Conservation (phyloP, 2,888 invertebrate species). For the Microplitis deprimator region DNA sequence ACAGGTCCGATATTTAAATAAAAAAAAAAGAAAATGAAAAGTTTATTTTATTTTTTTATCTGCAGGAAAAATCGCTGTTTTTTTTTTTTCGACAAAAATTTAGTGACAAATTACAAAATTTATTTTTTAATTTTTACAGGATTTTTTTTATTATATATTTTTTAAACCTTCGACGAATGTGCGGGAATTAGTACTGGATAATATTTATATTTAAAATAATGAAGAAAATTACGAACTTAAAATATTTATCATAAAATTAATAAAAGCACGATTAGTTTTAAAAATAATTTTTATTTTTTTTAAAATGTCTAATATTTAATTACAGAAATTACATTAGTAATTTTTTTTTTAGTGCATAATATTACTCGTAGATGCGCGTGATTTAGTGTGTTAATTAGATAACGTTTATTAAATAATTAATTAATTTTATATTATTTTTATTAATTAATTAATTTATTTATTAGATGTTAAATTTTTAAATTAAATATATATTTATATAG, state of each 20-base stretch:
- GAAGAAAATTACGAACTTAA: background rate
- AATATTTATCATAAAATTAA: background rate
- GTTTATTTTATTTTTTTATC: conserved; percentile 9
- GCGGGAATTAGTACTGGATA: background rate
- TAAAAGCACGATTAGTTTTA: conserved; percentile 20
- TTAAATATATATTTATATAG: background rate
- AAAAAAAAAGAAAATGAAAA: background rate
- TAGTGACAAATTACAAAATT: background rate
- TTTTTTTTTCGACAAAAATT: background rate
- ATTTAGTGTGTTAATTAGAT: conserved; percentile 4
- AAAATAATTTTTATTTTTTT: background rate
- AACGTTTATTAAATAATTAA: background rate
- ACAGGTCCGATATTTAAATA: conserved; percentile 78
- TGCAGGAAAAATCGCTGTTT: conserved; percentile 18
- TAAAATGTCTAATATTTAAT: background rate
- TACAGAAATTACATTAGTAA: background rate
- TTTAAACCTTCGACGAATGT: conserved; percentile 9
- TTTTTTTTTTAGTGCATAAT: conserved; percentile 21
- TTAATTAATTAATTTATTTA: background rate
- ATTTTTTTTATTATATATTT: background rate
- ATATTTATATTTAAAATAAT: conserved; percentile 13
- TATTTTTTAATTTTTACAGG: background rate
- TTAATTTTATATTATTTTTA: conserved; percentile 2
- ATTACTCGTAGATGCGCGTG: conserved; percentile 3
- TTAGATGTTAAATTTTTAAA: background rate